phyloP scores from a whole-genome alignment of 2,888 invertebrate genomes.

The Eristalis tenax region DNA sequence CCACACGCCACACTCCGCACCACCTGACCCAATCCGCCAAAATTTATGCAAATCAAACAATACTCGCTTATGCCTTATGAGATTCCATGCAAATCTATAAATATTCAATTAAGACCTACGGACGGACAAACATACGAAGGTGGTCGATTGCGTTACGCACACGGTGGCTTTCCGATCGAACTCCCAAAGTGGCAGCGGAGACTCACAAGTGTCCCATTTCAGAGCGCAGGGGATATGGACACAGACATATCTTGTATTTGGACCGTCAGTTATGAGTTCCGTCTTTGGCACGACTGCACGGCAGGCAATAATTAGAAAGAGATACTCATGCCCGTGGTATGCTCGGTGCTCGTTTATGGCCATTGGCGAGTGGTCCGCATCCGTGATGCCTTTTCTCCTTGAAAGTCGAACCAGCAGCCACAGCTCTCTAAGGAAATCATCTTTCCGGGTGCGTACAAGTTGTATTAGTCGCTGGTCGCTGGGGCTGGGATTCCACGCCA shows the following conservation, averaged over 20 bases:
- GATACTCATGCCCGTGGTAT: slow-evolving; percentile 10
- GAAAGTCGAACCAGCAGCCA: slow-evolving; percentile 37
- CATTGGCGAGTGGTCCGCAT: slow-evolving; percentile 54
- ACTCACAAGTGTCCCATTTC: slow-evolving; percentile 16
- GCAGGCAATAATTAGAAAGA: slow-evolving; percentile 39
- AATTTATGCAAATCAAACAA: slow-evolving; percentile 19
- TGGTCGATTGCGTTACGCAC: background rate
- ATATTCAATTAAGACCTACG: slow-evolving; percentile 20
- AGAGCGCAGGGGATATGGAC: slow-evolving; percentile 11
- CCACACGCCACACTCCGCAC: slow-evolving; percentile 1
- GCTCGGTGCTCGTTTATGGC: slow-evolving; percentile 51
- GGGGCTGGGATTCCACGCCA: background rate
- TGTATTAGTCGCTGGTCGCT: background rate
- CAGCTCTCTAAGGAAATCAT: slow-evolving; percentile 60
- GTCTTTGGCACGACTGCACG: slow-evolving; percentile 33
- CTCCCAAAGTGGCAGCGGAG: background rate
- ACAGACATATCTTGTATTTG: slow-evolving; percentile 25
- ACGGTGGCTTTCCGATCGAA: background rate
- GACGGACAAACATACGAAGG: background rate
- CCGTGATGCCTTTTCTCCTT: slow-evolving; percentile 63
- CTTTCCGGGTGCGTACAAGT: slow-evolving; percentile 64
- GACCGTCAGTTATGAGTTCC: slow-evolving; percentile 55
- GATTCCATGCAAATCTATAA: slow-evolving; percentile 21
- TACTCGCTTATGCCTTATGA: slow-evolving; percentile 3
- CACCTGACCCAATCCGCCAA: too few relatives aligned